Conservation (phyloP, 2,797 vertebrate genomes). For the Hydrolagus colliei region DNA sequence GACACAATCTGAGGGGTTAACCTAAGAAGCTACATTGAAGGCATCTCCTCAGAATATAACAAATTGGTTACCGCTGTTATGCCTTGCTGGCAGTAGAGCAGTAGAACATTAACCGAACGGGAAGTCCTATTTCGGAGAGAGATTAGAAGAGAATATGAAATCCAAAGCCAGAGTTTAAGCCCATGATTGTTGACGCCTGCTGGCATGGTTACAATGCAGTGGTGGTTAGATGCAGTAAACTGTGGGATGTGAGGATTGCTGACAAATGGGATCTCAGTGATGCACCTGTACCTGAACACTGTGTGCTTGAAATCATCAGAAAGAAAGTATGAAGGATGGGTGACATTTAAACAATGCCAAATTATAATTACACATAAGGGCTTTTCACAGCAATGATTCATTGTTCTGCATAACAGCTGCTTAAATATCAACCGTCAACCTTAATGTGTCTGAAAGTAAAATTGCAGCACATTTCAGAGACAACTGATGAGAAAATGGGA, state of each 20-base stretch:
- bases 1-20: background rate
- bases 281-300: conserved; percentile 42
- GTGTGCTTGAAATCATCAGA: conserved; percentile 42
- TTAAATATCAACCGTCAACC: conserved; percentile 39
- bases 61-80: no score
- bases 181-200: background rate
- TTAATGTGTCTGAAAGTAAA: conserved; percentile 44
- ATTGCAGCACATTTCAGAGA: conserved; percentile 41
- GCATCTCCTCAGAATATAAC: background rate
- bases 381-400: conserved; percentile 44
- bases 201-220: background rate
- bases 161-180: background rate
- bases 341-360: conserved; percentile 44
- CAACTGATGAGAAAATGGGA: conserved; percentile 30
- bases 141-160: background rate
- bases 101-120: background rate
- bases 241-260: background rate
- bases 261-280: conserved; percentile 43
- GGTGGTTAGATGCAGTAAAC: background rate
- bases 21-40: background rate
- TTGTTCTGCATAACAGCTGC: conserved; percentile 41
- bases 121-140: background rate
- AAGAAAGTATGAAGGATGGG: conserved; percentile 40
- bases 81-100: no score
- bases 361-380: conserved; percentile 50